Base-by-base conservation (phyloP, 2,888 invertebrate species). In the Caenorhabditis sp. region DNA sequence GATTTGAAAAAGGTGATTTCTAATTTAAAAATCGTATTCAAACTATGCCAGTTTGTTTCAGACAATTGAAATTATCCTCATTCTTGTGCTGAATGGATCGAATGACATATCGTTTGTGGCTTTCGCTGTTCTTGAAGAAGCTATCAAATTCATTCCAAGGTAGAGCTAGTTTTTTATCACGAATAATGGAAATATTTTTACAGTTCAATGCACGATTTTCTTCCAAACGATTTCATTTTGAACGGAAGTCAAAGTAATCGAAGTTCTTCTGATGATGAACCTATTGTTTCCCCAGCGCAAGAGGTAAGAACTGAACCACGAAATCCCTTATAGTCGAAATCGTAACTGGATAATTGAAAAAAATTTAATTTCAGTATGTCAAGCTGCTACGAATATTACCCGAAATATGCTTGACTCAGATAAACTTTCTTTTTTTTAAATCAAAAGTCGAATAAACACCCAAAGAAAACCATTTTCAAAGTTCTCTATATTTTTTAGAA, bases 71-170 rank as follows among this genome's bases (percentile, higher is more conserved):
- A 65, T 72, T 53, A 36, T 72, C 1, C 43, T 72, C 1, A 38
- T 67, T 8, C 67, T 72, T 60, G 63, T 68, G 14, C 38, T 63
- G 20, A 67, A 64, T 36, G 58, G 63, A 1, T 65, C 64, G 0
- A 72, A 67, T 52, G 72, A 72, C 31, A 60, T 72, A n/a, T 64
- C 63, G 12, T 72, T 67, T 17, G 58, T 59, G 31, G 72, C 72
- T 0, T 72, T 72, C 23, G 61, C 67, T 1, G 62, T 62, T 0
- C 59, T 72, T 0, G 72, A 72, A 50, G 67, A 68, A 38, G 27
- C 67, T 0, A 25, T 72, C 5, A 56, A 50, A 49, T 10, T 3
- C 20, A 17, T 38, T 20, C 20, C 58, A 8, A 53, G 21, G 53
- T 53, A 20, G 5, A 31, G 14, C 14, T 8, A 50, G 21, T 3